Percentiles rank a stretch among this genome's conserved stretches.
Conservation (phyloP, 2,888 invertebrate genomes). For the Pollenia amentaria region DNA sequence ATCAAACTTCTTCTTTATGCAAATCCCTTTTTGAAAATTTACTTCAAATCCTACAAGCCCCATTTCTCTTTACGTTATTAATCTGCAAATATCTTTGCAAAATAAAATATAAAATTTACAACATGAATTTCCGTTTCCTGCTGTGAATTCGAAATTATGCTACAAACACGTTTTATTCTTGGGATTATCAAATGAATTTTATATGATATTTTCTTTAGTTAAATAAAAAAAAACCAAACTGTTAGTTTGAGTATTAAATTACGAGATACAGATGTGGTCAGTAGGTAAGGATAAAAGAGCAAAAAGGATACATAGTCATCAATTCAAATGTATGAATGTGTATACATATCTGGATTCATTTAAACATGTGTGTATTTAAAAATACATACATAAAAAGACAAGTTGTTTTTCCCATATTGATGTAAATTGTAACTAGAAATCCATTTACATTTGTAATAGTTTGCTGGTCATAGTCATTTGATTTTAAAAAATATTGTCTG, state of each 20-base stretch:
- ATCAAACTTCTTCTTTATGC: neutral
- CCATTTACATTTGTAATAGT: slow-evolving; percentile 58
- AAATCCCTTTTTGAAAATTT: slow-evolving; percentile 6
- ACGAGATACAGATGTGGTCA: slow-evolving; percentile 72
- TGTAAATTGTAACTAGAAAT: slow-evolving; percentile 51
- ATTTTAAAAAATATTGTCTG: slow-evolving; percentile 63
- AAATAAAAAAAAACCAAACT: slow-evolving; percentile 12
- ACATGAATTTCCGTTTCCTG: slow-evolving; percentile 20
- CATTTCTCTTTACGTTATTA: slow-evolving; percentile 6
- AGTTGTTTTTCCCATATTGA: slow-evolving; percentile 30
- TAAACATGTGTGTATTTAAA: neutral
- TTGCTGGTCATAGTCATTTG: slow-evolving; percentile 63
- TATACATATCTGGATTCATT: neutral
- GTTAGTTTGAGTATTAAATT: slow-evolving; percentile 66
- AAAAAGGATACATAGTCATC: slow-evolving; percentile 2
- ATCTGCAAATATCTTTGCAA: neutral
- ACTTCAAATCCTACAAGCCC: slow-evolving; percentile 21
- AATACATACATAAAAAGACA: slow-evolving; percentile 10
- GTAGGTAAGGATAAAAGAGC: slow-evolving; percentile 60
- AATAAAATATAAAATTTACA: slow-evolving; percentile 43
- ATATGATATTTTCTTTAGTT: slow-evolving; percentile 57
- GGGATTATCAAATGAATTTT: slow-evolving; percentile 69
- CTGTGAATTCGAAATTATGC: slow-evolving; percentile 19
- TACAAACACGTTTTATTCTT: slow-evolving; percentile 53
- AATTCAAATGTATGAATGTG: neutral